phyloP scores from a whole-genome alignment of 2,888 invertebrate genomes.

The Auanema freiburgensis region DNA sequence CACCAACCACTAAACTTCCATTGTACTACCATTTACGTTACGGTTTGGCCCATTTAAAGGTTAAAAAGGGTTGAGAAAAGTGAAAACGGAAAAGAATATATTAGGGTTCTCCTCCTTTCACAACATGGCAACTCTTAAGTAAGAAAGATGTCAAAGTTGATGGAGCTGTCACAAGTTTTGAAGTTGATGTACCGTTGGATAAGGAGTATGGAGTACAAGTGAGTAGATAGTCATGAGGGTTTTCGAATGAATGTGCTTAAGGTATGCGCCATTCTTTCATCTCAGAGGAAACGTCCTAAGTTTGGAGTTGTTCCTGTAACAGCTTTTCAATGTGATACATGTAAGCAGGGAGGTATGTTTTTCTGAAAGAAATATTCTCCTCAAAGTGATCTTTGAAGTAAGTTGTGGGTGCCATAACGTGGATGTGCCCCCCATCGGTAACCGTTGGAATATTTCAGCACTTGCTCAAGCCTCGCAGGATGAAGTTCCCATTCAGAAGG shows the following conservation, averaged over 20 bases:
- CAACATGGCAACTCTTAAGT: slow-evolving; percentile 49
- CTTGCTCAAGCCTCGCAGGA: neutral
- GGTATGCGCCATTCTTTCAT: slow-evolving; percentile 44
- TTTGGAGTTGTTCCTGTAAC: slow-evolving; percentile 56
- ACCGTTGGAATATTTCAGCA: too few species aligned
- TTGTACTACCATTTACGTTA: slow-evolving; percentile 55
- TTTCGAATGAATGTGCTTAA: slow-evolving; percentile 1
- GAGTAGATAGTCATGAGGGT: neutral
- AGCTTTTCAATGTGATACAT: slow-evolving; percentile 52
- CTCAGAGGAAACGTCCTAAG: slow-evolving; percentile 40
- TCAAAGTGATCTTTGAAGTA: too few species aligned
- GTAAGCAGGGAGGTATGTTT: slow-evolving; percentile 31
- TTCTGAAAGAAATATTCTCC: too few species aligned
- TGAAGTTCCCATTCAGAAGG: neutral
- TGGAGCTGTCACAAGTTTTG: slow-evolving; percentile 41
- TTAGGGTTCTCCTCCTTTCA: slow-evolving; percentile 48
- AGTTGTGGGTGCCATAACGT: too few species aligned
- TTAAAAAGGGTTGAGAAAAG: slow-evolving; percentile 1
- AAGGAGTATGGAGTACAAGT: slow-evolving; percentile 55
- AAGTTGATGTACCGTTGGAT: slow-evolving; percentile 46
- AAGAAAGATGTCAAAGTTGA: slow-evolving; percentile 51
- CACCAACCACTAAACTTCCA: slow-evolving; percentile 32
- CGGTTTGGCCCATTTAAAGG: slow-evolving; percentile 45
- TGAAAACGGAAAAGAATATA: neutral
- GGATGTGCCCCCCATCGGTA: too few species aligned